Base-by-base conservation (phyloP, 2,797 vertebrate genomes). In the Platalea minor region DNA sequence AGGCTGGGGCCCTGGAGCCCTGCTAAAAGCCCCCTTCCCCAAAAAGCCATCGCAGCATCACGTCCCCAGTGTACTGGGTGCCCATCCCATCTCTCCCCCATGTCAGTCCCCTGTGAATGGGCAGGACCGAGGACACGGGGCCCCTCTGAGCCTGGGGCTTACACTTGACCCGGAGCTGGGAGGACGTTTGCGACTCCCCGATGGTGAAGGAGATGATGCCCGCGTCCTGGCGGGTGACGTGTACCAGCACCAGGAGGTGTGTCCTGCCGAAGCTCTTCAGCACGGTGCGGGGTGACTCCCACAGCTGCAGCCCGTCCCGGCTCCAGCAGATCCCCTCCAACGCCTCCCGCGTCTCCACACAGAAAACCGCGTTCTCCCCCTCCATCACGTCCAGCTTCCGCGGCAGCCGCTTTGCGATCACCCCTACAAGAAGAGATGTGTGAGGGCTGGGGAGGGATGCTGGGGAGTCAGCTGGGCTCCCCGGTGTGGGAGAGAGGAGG, bases 121-220 rank as follows among this genome's bases (percentile, higher is more conserved):
- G 31, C 63, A 85, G 63, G 35, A 78, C 1, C 18, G 53, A 61
- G 33, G 24, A 39, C 23, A n/a, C 3, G 5, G 48, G 37, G 25
- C 20, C 13, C 17, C 33, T 51, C 33, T 23, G 6, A 57, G 28
- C 26, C 50, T 37, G 35, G 37, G 16, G 26, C 96, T 98, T 97
- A 99, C 99, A 99, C 98, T 99, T 99, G 76, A 99, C 98, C 78
- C 99, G 98, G 68, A 99, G 98, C 96, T 99, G 99, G 77, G 99
- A 99, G 26, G 99, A 99, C 1, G 99, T 99, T 95, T 98, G 99
- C 1, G 99, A 99, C 95, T 98, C 98, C 65, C 99, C 98, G 3
- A 98, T 98, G 7, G 98, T 91, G 88, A 99, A 99, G 89, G 98
- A 99, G 94, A 99, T 98, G 65, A 99, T 97, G 46, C 99, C 99